phyloP scores from a whole-genome alignment of 1,140 invertebrate genomes.

The Formica exsecta region DNA sequence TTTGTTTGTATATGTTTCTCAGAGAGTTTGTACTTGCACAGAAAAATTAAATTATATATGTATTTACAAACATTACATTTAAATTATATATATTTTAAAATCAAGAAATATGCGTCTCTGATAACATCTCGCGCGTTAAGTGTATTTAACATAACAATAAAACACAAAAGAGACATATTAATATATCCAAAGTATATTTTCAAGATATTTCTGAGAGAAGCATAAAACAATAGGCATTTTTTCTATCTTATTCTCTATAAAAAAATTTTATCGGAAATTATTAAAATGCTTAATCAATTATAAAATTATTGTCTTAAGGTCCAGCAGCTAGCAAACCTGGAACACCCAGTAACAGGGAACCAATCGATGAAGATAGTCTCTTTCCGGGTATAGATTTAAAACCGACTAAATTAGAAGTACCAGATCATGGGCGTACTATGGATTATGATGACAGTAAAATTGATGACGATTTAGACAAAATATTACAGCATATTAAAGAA shows the following conservation, averaged over 20 bases:
- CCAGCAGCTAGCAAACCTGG: conserved; percentile 84
- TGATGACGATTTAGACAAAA: conserved; percentile 96
- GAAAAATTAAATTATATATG: conserved; percentile 22
- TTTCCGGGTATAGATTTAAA: conserved; percentile 91
- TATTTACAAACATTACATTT: not conserved
- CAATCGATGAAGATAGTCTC: conserved; percentile 89
- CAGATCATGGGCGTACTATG: conserved; percentile 87
- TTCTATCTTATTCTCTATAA: not conserved
- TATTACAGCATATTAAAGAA: conserved; percentile 96
- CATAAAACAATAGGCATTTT: not conserved
- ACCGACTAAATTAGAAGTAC: conserved; percentile 85
- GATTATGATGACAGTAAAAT: conserved; percentile 97
- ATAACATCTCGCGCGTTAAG: not conserved
- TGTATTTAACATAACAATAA: conserved; percentile 3
- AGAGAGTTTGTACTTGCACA: not conserved
- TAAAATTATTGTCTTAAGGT: conserved; percentile 70
- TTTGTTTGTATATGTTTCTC: not conserved
- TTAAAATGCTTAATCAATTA: not conserved
- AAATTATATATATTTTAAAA: conserved; percentile 20
- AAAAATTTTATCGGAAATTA: conserved; percentile 12
- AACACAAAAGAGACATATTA: not conserved
- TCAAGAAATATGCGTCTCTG: not conserved
- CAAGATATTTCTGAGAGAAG: not conserved
- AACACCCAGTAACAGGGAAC: conserved; percentile 84
- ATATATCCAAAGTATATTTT: not conserved